Conservation (phyloP, 2,797 vertebrate genomes). For the Tachyglossus aculeatus region DNA sequence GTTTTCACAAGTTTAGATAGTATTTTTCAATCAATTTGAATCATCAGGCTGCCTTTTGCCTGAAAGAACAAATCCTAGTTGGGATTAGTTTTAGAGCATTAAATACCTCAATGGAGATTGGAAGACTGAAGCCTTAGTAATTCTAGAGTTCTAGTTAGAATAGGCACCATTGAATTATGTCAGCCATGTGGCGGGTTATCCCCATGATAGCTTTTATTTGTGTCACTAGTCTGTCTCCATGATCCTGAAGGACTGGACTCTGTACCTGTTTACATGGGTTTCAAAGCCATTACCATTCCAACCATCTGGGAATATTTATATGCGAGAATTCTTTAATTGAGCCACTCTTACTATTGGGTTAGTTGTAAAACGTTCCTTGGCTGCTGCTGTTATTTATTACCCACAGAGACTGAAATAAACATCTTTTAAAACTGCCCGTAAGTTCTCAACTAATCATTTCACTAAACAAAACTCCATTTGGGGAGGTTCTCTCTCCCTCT, state of each 20-base stretch:
- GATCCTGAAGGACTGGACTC: conserved; percentile 62
- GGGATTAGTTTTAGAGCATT: no score
- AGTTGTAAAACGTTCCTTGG: conserved; percentile 1
- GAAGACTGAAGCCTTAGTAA: no score
- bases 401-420: background rate
- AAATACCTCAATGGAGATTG: no score
- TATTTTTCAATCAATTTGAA: no score
- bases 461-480: no score
- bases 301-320: conserved; percentile 72
- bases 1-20: no score
- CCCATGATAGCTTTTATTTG: conserved; percentile 50
- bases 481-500: no score
- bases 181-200: no score
- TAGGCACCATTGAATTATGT: no score
- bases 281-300: conserved; percentile 63
- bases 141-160: no score
- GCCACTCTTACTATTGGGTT: conserved; percentile 29
- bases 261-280: conserved; percentile 59
- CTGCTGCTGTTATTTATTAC: background rate
- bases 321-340: conserved; percentile 13
- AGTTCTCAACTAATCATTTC: background rate
- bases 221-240: conserved; percentile 51
- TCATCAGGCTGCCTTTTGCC: no score
- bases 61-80: no score
- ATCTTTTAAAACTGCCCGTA: background rate